Evolutionary conservation across 2,888 invertebrate species (phyloP).

Genomic region (Lasioglossum marginatum): DNA sequence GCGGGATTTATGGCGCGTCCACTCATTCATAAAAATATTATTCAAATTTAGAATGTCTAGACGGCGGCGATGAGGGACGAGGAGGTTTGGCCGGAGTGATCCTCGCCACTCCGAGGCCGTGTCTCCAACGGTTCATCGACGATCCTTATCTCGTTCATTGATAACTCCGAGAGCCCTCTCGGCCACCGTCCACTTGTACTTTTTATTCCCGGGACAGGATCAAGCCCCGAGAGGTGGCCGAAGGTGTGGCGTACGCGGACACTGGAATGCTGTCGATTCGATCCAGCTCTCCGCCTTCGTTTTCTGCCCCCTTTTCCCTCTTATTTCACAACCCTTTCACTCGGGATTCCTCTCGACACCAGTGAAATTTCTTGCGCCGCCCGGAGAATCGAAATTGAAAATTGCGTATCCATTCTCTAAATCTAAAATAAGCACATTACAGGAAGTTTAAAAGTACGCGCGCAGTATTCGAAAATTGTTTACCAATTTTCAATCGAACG

Average conservation of each 20-base stretch:
- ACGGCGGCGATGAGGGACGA: constrained; percentile 66
- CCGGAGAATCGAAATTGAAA: not conserved
- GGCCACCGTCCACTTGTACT: constrained; percentile 35
- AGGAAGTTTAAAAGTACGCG: not conserved
- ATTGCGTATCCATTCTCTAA: not conserved
- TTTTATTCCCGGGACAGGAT: constrained; percentile 25
- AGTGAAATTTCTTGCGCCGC: not conserved
- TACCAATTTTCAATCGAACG: no score
- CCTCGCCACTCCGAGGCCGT: constrained; percentile 34
- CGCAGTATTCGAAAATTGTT: no score
- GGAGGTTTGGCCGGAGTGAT: constrained; percentile 20
- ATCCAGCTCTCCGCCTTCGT: constrained; percentile 14
- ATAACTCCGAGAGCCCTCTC: constrained; percentile 60
- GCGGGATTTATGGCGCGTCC: constrained; percentile 82
- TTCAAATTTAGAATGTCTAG: constrained; percentile 84
- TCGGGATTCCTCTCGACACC: not conserved
- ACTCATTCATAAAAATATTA: constrained; percentile 84
- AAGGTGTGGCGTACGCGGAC: constrained; percentile 36
- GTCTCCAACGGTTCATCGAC: constrained; percentile 58
- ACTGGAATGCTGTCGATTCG: constrained; percentile 22
- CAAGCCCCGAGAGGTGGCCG: constrained; percentile 9
- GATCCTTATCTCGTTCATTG: constrained; percentile 74
- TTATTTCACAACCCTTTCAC: constrained; percentile 1
- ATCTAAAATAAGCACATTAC: not conserved
- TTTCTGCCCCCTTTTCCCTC: not conserved